These are phyloP conservation scores for Sarcophaga carnaria DNA, from an alignment of 2,888 invertebrate genomes.

Conservation along the genomic window DNA sequence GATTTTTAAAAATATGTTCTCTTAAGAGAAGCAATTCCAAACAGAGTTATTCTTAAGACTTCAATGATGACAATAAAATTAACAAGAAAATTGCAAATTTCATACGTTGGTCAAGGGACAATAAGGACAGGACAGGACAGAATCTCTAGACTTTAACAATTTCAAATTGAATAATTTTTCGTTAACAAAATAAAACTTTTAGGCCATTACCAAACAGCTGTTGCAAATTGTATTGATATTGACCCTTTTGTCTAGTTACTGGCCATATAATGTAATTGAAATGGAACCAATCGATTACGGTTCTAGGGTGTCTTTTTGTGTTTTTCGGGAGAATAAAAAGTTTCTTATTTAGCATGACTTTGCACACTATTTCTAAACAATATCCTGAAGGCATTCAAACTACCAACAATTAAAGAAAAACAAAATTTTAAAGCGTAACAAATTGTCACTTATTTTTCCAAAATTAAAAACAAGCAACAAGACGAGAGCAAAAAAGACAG, in stretches of 20 bases:
- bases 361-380: not conserved
- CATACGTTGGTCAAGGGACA: slow-evolving; percentile 49
- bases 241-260: not conserved
- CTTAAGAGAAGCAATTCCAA: not conserved
- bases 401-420: no score
- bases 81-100: slow-evolving; percentile 76
- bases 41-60: not conserved
- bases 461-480: no score
- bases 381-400: not conserved
- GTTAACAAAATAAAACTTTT: not conserved
- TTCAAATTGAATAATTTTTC: not conserved
- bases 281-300: slow-evolving; percentile 77
- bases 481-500: no score
- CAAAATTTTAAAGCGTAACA: no score
- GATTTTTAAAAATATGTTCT: slow-evolving; percentile 8
- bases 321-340: slow-evolving; percentile 50
- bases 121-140: not conserved
- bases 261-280: slow-evolving; percentile 69
- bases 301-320: not conserved
- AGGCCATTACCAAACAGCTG: slow-evolving; percentile 68
- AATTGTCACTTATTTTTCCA: no score
- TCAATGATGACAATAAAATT: slow-evolving; percentile 69
- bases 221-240: slow-evolving; percentile 58
- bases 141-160: not conserved
- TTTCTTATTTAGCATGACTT: slow-evolving; percentile 51